A percentile compares a stretch with the other conserved stretches of the same genome.
Conservation (phyloP, 2,113 vertebrate genomes). For the Ovis canadensis region DNA sequence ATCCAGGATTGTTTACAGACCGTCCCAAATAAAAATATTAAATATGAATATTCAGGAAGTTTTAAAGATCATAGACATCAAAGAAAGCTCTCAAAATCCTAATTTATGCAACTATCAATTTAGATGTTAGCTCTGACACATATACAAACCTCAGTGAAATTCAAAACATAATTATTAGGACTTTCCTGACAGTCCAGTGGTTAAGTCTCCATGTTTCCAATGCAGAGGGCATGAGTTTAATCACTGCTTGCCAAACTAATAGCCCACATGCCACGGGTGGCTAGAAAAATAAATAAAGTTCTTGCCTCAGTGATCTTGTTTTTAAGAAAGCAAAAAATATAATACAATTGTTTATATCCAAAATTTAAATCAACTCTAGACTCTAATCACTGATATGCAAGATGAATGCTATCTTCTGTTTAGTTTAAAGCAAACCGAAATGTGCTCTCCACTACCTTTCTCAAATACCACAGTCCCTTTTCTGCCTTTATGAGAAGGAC, state of each 20-base stretch:
- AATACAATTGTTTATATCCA: not conserved
- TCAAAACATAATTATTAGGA: not conserved
- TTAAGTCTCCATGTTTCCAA: not conserved
- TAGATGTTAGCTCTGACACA: not conserved
- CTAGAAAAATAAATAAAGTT: not conserved
- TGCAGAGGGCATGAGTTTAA: not conserved
- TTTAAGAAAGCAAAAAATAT: not conserved
- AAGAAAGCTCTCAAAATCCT: not conserved
- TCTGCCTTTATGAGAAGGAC: not conserved
- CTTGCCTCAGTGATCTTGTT: not conserved
- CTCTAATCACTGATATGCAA: not conserved
- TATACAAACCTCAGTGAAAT: not conserved
- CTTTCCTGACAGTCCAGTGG: not conserved
- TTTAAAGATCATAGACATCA: not conserved
- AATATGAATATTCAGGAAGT: not conserved
- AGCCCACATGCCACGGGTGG: not conserved
- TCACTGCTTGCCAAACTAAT: not conserved
- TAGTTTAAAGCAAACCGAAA: not conserved
- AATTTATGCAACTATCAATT: not conserved
- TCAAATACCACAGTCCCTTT: not conserved
- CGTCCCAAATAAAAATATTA: not conserved
- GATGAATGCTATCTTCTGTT: not conserved
- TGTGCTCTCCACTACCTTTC: not conserved
- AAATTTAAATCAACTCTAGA: slow-evolving; percentile 1
- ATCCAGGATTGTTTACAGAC: not conserved